Conservation (phyloP, 2,113 vertebrate genomes). For the Actenoides hombroni region DNA sequence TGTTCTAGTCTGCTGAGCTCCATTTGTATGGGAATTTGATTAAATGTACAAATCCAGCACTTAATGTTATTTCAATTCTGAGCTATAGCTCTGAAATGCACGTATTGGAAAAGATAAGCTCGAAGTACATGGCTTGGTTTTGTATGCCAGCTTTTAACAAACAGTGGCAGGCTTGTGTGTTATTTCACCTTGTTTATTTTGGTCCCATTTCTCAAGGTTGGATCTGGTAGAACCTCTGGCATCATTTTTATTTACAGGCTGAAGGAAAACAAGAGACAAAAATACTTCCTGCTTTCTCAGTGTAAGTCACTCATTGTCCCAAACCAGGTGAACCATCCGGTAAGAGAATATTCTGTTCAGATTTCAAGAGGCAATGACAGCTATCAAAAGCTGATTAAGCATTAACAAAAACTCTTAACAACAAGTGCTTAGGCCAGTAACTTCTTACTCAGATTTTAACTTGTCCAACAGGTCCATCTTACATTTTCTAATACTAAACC, state of each 20-base stretch:
- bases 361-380: slow-evolving; percentile 23
- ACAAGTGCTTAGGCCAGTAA: slow-evolving; percentile 1
- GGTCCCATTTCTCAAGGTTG: not conserved
- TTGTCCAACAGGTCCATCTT: slow-evolving; percentile 20
- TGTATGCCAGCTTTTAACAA: rapidly evolving
- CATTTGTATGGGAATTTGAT: slow-evolving; percentile 22
- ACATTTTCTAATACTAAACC: not conserved
- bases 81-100: not conserved
- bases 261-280: not conserved
- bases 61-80: not conserved
- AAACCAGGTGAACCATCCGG: not conserved
- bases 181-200: not conserved
- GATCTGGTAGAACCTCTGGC: not conserved
- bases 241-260: not conserved
- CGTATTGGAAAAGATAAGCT: not conserved
- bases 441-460: slow-evolving; percentile 47
- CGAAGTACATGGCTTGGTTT: not conserved
- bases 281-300: slow-evolving; percentile 13
- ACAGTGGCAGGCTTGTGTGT: not conserved
- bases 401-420: slow-evolving; percentile 5
- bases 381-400: slow-evolving; percentile 16
- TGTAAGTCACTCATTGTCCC: not conserved
- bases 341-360: not conserved
- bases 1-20: slow-evolving; percentile 14
- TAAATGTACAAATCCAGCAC: not conserved